Base-by-base conservation (phyloP, 1,140 invertebrate genomes). In the Radopholus similis region DNA sequence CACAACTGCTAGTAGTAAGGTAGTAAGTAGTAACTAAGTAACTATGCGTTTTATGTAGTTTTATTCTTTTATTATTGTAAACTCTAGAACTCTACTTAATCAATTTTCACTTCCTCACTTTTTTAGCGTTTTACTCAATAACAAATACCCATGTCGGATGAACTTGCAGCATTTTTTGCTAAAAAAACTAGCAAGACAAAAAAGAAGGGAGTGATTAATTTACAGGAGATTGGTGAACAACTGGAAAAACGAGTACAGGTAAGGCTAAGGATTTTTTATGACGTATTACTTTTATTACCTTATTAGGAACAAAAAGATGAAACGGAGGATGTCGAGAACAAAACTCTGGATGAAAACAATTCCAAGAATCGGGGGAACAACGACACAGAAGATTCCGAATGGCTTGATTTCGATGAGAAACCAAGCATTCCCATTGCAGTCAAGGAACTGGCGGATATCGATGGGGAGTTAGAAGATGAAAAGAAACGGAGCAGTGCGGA, bases 141-240 rank as follows among this genome's bases (percentile, higher is more conserved):
- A n/a, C n/a, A n/a, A n/a, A n/a, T n/a, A n/a, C n/a, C n/a, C n/a
- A n/a, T n/a, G n/a, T n/a, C n/a, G n/a, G n/a, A n/a, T n/a, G n/a
- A n/a, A n/a, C n/a, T n/a, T n/a, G n/a, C n/a, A n/a, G 57, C 55
- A 1, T 70, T 70, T 72, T 70, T 70, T 18, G 68, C 68, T 26
- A 70, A 72, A 15, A 70, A 70, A 42, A 21, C 37, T 34, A 66
- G 35, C 44, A 68, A 68, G 28, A 34, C 28, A 5, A 70, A 70
- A 30, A 70, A 70, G 56, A 70, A 70, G 32, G 44, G 47, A 30
- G 55, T 70, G n/a, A 37, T 70, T 23, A 73, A 42, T 37, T 49
- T 70, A 18, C n/a, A 70, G 60, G 68, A 70, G 8, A 56, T 70
- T 37, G 64, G 38, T 37, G 47, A 58, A 15, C 70, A 70, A 23